Base-by-base conservation (phyloP, 2,888 invertebrate species). In the Spodoptera picta region DNA sequence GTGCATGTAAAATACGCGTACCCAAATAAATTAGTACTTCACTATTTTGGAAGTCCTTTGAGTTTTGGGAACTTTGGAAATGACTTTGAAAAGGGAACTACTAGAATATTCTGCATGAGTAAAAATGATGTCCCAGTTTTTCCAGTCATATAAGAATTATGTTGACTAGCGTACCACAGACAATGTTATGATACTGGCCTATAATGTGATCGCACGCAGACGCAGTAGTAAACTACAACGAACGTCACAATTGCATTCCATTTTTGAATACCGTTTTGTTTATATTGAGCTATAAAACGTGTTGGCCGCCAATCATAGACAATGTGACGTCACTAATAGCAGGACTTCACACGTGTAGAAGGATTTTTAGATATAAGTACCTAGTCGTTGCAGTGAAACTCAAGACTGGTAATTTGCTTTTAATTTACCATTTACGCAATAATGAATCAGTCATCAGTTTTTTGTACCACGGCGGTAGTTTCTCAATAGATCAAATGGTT, bases 161-260 rank as follows among this genome's bases (percentile, higher is more conserved):
- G 9, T 36, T 36, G 7, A 51, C 36, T 31, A 24, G 50, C 46
- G 14, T 62, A 43, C 54, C 50, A 43, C 42, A 68, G 9, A 44
- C 14, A 46, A 54, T 62, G 23, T 51, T 55, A 55, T 55, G 43
- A 54, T 45, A 49, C 14, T 36, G 49, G 12, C 19, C 3, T 36
- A 54, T 43, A 44, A 0, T 19, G 42, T 24, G 41, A 58, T 54
- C 31, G 48, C 44, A 55, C 45, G 48, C 14, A 48, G 44, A 19
- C 42, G 54, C 54, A 55, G 44, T 23, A 62, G 62, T 54, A 45
- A 65, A 45, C 42, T 27, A 46, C 44, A 11, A 55, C 41, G 4
- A 45, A 49, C 63, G 48, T 71, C 65, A 77, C 61, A 73, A 65
- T 68, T 69, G 70, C 70, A 73, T 65, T 65, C 68, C 71, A 60